Conservation (phyloP, 2,888 invertebrate genomes). For the Biston stratarius region DNA sequence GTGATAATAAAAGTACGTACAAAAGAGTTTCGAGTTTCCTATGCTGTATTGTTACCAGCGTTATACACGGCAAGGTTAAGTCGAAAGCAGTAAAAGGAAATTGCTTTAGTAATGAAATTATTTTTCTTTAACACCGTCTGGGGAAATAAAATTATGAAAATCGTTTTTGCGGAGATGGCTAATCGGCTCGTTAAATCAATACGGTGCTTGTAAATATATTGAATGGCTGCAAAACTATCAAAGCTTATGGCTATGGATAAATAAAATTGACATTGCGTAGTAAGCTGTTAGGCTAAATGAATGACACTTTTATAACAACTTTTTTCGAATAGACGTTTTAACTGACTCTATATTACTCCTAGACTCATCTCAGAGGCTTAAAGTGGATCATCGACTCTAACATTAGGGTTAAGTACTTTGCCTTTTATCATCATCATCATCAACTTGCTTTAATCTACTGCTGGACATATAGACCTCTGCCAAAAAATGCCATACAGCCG, state of each 20-base stretch:
- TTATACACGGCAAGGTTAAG: slow-evolving; percentile 58
- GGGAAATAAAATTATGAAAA: slow-evolving; percentile 54
- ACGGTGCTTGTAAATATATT: slow-evolving; percentile 17
- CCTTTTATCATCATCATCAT: too few species aligned
- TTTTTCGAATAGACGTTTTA: neutral
- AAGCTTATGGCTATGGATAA: slow-evolving; percentile 18
- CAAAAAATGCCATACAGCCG: too few species aligned
- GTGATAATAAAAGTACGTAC: slow-evolving; percentile 77
- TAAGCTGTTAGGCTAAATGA: neutral
- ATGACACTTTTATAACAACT: neutral
- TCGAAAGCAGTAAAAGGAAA: slow-evolving; percentile 67
- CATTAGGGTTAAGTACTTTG: too few species aligned
- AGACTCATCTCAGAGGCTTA: too few species aligned
- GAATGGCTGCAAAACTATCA: slow-evolving; percentile 19
- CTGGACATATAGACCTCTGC: too few species aligned
- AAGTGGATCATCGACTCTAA: too few species aligned
- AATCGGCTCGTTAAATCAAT: slow-evolving; percentile 45
- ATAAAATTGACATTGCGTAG: slow-evolving; percentile 10
- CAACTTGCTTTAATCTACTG: too few species aligned
- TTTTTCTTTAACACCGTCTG: slow-evolving; percentile 59
- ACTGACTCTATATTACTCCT: too few species aligned
- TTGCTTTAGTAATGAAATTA: slow-evolving; percentile 68
- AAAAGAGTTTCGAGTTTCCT: slow-evolving; percentile 75
- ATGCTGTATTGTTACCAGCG: slow-evolving; percentile 59
- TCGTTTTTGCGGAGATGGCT: slow-evolving; percentile 48